These are phyloP conservation scores for Chironex yamaguchii DNA, from an alignment of 30 jellyfish, hydroid and myxozoan genomes.

Conservation along the genomic window DNA sequence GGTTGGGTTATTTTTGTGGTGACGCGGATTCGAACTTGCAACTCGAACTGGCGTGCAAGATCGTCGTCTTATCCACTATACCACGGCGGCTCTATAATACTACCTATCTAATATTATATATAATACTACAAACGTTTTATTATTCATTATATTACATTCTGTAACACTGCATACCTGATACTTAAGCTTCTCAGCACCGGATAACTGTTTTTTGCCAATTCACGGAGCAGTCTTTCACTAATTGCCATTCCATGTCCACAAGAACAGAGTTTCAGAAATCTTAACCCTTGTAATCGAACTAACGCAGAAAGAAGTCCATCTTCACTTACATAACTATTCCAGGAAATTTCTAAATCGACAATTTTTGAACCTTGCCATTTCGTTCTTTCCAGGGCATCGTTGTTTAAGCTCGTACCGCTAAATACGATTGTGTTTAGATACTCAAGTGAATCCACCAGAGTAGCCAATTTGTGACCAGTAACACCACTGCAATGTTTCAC, in stretches of 20 bases:
- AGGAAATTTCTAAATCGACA: not conserved
- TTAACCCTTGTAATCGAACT: not conserved
- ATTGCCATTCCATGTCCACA: not conserved
- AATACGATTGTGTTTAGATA: not conserved
- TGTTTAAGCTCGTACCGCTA: not conserved
- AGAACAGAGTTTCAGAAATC: not conserved
- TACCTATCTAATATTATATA: too few species aligned
- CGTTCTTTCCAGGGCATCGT: not conserved
- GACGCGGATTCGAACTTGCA: too few species aligned
- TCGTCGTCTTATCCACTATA: too few species aligned
- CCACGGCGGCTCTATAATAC: too few species aligned
- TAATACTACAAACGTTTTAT: too few species aligned
- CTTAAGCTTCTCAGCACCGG: not conserved
- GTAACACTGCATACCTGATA: not conserved
- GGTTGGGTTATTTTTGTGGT: too few species aligned
- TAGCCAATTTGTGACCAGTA: not conserved
- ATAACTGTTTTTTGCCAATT: not conserved
- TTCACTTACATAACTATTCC: not conserved
- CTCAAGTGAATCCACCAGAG: not conserved
- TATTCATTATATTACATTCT: too few species aligned
- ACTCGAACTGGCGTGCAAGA: too few species aligned
- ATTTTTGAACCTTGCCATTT: not conserved
- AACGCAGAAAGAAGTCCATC: not conserved
- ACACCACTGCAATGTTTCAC: not conserved
- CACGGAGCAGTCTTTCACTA: not conserved